phyloP scores from a whole-genome alignment of 2,113 vertebrate genomes.

The Parotia lawesii region DNA sequence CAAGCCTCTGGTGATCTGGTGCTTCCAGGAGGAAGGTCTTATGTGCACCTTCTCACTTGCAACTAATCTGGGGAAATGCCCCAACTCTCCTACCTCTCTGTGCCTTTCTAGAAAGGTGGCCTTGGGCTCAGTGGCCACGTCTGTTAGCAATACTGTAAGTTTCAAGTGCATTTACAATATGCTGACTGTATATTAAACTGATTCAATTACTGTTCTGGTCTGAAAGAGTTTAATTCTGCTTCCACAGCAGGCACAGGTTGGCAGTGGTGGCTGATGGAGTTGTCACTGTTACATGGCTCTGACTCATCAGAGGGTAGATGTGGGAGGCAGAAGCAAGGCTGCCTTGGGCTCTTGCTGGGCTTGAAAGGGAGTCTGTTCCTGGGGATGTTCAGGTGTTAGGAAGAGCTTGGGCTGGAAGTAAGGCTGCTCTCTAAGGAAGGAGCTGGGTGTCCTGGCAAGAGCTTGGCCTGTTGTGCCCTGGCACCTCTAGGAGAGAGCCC shows the following conservation, averaged over 20 bases:
- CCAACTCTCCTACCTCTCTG: constrained; percentile 25
- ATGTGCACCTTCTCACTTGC: background rate
- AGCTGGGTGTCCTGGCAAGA: background rate
- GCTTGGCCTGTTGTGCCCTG: background rate
- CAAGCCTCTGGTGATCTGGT: background rate
- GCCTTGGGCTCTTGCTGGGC: background rate
- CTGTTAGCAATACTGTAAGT: background rate
- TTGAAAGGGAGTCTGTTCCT: background rate
- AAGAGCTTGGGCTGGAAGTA: background rate
- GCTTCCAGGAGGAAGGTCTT: background rate
- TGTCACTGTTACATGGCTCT: fast-evolving
- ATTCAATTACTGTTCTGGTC: background rate
- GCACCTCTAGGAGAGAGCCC: background rate
- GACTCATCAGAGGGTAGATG: fast-evolving
- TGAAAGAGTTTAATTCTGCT: background rate
- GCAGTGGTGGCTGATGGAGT: background rate
- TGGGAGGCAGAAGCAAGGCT: background rate
- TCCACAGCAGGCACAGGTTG: background rate
- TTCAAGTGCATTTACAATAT: background rate
- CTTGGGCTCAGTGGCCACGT: background rate
- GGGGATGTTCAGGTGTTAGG: background rate
- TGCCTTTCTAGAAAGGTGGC: constrained; percentile 8
- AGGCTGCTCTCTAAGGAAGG: background rate
- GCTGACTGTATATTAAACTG: background rate
- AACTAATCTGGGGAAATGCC: background rate